A percentile compares a stretch with the other conserved stretches of the same genome.
These are phyloP conservation scores for Phrynosoma blainvillii DNA, from an alignment of 2,113 vertebrate genomes.

Conservation along the genomic window DNA sequence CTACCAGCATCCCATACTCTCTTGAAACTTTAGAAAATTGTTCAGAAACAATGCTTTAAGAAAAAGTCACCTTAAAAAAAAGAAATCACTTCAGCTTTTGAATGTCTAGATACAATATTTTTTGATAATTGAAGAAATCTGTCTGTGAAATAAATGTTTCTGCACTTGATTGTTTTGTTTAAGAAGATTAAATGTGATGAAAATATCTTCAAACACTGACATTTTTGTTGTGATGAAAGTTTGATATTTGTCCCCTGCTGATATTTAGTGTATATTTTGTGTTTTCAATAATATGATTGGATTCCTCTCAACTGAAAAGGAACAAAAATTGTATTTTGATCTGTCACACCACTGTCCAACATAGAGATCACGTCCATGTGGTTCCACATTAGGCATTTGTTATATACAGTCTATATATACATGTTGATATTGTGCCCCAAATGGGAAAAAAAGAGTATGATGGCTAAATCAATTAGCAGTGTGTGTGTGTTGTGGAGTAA, in stretches of 20 bases:
- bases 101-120: slow-evolving; percentile 50
- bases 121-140: slow-evolving; percentile 50
- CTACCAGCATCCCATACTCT: slow-evolving; percentile 41
- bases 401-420: background rate
- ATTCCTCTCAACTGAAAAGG: slow-evolving; percentile 1
- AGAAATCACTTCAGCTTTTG: slow-evolving; percentile 47
- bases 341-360: fast-evolving
- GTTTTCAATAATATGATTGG: slow-evolving; percentile 16
- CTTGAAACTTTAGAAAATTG: slow-evolving; percentile 45
- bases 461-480: background rate
- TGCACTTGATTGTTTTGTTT: slow-evolving; percentile 60
- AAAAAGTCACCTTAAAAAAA: slow-evolving; percentile 51
- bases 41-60: slow-evolving; percentile 31
- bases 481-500: too few relatives aligned
- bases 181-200: slow-evolving; percentile 68
- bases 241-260: slow-evolving; percentile 53
- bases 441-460: background rate
- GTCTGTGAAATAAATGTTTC: slow-evolving; percentile 61
- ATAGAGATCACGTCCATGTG: background rate
- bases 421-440: background rate
- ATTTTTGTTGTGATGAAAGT: slow-evolving; percentile 59
- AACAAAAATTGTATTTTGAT: background rate
- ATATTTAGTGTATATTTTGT: slow-evolving; percentile 14
- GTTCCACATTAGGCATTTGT: background rate
- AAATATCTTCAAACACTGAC: slow-evolving; percentile 60